Percentiles rank a stretch among this genome's conserved stretches.
Evolutionary conservation across 2,888 invertebrate species (phyloP).

Genomic region (Cenopis cana): DNA sequence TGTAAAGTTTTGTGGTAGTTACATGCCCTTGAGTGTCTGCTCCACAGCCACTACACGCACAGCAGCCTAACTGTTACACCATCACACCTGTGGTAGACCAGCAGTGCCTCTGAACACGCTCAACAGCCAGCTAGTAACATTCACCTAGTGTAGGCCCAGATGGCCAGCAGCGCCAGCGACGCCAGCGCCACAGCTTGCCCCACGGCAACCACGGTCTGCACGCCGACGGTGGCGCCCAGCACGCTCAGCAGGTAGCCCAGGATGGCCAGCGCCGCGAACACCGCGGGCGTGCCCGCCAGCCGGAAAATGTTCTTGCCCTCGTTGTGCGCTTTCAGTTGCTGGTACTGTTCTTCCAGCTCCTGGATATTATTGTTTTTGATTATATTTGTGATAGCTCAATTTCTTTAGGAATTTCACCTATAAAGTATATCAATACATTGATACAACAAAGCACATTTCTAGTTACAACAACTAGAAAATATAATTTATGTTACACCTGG

Average conservation of each 20-base stretch:
- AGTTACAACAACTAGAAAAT: no score
- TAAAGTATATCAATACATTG: no score
- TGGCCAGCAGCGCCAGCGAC: conserved; percentile 89
- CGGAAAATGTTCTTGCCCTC: conserved; percentile 99
- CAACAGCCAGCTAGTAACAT: conserved; percentile 86
- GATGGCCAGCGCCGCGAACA: conserved; percentile 93
- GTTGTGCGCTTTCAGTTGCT: conserved; percentile 95
- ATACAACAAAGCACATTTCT: no score
- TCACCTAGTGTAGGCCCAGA: conserved; percentile 96
- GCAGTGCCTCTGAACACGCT: conserved; percentile 92
- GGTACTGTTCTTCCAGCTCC: conserved; percentile 94
- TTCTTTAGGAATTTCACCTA: no score
- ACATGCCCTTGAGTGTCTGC: no score
- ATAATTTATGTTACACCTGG: no score
- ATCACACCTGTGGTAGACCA: conserved; percentile 90
- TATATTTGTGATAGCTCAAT: no score
- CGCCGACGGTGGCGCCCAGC: conserved; percentile 90
- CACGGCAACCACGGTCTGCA: conserved; percentile 90
- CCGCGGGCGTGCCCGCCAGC: conserved; percentile 96
- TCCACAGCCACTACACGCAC: conserved; percentile 80
- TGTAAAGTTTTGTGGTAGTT: no score
- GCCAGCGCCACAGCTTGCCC: conserved; percentile 91
- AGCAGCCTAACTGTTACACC: conserved; percentile 88
- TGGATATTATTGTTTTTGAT: conserved; percentile 57
- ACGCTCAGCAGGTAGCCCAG: conserved; percentile 93